Conservation (phyloP, 2,797 vertebrate species). For the Arremon brunneinucha region DNA sequence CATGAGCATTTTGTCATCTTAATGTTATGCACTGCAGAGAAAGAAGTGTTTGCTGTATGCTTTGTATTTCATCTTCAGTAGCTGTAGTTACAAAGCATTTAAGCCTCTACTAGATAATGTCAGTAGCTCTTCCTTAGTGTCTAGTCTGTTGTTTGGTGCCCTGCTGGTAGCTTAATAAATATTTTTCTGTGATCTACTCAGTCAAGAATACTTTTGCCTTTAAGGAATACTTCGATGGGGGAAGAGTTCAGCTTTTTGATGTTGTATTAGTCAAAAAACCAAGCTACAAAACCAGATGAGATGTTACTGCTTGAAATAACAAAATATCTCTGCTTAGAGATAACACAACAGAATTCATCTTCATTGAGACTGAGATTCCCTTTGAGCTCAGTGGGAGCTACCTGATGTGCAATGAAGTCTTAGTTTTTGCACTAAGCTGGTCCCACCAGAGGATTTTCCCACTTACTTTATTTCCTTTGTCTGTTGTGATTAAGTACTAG, state of each 20-base stretch:
- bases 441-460: not conserved
- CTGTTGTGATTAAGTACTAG: not conserved
- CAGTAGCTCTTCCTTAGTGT: not conserved
- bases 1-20: not conserved
- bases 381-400: not conserved
- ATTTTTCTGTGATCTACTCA: not conserved
- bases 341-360: not conserved
- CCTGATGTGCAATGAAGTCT: not conserved
- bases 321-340: not conserved
- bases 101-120: not conserved
- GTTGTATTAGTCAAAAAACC: not conserved
- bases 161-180: not conserved
- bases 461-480: not conserved
- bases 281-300: not conserved
- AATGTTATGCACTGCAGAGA: not conserved
- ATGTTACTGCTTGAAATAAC: not conserved
- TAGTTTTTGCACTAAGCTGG: not conserved
- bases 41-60: not conserved
- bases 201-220: not conserved
- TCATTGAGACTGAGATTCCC: not conserved
- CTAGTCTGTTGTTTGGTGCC: not conserved
- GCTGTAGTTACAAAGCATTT: not conserved
- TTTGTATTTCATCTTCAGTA: not conserved
- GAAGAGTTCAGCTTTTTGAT: not conserved
- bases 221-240: not conserved